phyloP scores from a whole-genome alignment of 1,140 invertebrate genomes.

The Thrips palmi region DNA sequence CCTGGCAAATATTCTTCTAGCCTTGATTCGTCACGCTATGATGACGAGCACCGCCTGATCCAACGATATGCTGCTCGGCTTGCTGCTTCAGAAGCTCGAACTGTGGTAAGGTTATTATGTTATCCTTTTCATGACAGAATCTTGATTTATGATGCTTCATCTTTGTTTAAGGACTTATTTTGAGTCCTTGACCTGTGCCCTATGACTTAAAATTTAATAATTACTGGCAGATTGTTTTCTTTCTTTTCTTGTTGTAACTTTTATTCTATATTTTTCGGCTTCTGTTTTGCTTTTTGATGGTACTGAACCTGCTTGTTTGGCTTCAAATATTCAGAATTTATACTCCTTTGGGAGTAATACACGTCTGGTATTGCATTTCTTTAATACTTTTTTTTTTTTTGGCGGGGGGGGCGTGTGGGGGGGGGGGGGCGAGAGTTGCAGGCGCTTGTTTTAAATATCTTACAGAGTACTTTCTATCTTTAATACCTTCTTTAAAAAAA shows the following conservation, averaged over 20 bases:
- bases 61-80: slow-evolving; percentile 86
- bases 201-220: slow-evolving; percentile 3
- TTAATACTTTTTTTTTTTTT: too few relatives aligned
- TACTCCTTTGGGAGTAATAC: too few relatives aligned
- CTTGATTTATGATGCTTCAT: neutral
- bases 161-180: neutral
- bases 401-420: too few relatives aligned
- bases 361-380: too few relatives aligned
- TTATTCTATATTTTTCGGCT: slow-evolving; percentile 6
- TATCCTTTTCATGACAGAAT: neutral
- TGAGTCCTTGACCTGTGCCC: slow-evolving; percentile 1
- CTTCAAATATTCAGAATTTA: too few relatives aligned
- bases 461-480: too few relatives aligned
- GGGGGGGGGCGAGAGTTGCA: too few relatives aligned
- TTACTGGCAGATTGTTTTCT: neutral
- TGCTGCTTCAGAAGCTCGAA: slow-evolving; percentile 73
- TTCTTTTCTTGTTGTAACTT: slow-evolving; percentile 4
- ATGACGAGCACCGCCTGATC: slow-evolving; percentile 93
- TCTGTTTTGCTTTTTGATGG: neutral
- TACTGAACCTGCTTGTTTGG: neutral
- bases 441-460: too few relatives aligned
- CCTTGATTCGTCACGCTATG: slow-evolving; percentile 32
- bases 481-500: too few relatives aligned
- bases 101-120: slow-evolving; percentile 42
- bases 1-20: slow-evolving; percentile 26